Conservation (phyloP, 2,113 vertebrate species). For the Lethenteron camtschaticum region DNA sequence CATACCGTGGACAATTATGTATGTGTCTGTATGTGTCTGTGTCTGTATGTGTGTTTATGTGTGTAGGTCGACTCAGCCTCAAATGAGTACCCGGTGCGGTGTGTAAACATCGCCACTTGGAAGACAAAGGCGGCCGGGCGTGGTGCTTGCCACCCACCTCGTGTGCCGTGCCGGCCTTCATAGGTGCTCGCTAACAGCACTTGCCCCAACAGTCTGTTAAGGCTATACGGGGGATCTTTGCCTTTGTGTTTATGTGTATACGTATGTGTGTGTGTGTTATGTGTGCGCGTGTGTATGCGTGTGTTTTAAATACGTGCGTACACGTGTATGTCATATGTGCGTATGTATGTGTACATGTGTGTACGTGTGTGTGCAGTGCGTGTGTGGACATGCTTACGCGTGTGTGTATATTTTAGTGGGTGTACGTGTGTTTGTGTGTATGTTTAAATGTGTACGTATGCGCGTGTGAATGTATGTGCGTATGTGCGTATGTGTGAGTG, state of each 20-base stretch:
- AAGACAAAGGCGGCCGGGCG: no score
- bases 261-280: neutral
- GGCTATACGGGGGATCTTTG: neutral
- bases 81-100: no score
- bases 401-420: neutral
- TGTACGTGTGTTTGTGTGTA: neutral
- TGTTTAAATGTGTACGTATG: neutral
- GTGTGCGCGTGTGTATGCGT: neutral
- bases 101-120: no score
- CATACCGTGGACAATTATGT: neutral
- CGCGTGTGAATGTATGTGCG: neutral
- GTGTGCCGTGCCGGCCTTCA: no score
- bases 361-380: neutral
- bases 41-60: neutral
- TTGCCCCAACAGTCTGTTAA: no score
- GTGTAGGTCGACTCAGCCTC: neutral
- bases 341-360: neutral
- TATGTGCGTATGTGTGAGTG: neutral
- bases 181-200: no score
- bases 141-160: no score
- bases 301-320: neutral
- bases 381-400: neutral
- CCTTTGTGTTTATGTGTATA: neutral
- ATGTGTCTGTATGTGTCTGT: slow-evolving; percentile 1
- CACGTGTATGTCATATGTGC: neutral